These are phyloP conservation scores for Graptemys geographica DNA, from an alignment of 2,797 vertebrate species.

Conservation along the genomic window DNA sequence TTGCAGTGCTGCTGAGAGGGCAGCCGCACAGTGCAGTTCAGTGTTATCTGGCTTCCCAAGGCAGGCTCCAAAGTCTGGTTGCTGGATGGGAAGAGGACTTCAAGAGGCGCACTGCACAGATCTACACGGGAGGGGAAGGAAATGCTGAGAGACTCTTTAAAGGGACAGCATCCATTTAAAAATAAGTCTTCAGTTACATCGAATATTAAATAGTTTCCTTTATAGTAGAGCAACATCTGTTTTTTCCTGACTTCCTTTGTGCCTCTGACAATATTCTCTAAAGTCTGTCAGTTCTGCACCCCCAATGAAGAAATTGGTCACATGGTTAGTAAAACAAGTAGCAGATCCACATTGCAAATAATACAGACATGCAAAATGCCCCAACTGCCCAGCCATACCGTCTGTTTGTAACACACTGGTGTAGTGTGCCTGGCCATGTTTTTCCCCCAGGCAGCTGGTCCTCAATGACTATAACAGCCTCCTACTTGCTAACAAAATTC, in stretches of 20 bases:
- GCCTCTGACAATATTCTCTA: neutral
- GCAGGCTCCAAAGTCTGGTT: conserved; percentile 59
- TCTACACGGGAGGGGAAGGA: conserved; percentile 65
- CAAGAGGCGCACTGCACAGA: conserved; percentile 78
- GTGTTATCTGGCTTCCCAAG: conserved; percentile 75
- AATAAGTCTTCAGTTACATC: neutral
- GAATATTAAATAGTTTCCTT: neutral
- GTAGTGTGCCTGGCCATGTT: neutral
- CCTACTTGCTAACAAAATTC: neutral
- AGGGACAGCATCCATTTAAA: neutral
- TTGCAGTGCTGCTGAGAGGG: conserved; percentile 75
- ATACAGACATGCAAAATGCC: neutral
- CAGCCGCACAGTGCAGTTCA: conserved; percentile 90
- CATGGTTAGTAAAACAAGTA: neutral
- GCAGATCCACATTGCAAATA: neutral
- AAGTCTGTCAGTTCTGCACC: neutral
- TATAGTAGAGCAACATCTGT: neutral
- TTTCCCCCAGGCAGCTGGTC: neutral
- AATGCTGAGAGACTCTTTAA: neutral
- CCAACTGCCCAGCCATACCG: neutral
- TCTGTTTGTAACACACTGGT: neutral
- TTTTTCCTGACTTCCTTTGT: neutral
- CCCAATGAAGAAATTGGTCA: neutral
- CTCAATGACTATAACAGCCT: neutral
- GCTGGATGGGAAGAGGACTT: conserved; percentile 75